phyloP scores from a whole-genome alignment of 2,113 vertebrate species.

The Brachionichthys hirsutus region DNA sequence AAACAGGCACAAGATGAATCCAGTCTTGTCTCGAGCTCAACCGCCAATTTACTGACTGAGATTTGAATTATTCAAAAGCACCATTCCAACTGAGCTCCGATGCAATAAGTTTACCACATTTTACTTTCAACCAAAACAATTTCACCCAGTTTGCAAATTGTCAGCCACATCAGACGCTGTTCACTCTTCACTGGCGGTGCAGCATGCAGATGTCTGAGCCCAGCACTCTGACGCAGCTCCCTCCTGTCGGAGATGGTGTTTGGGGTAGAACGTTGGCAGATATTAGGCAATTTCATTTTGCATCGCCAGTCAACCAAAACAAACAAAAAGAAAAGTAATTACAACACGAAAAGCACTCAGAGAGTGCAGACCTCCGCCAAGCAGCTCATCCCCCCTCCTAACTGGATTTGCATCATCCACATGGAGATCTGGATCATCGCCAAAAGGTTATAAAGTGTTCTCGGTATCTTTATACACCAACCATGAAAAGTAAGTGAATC shows the following conservation, averaged over 20 bases:
- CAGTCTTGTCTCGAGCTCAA: constrained; percentile 1
- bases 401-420: no score
- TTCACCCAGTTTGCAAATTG: constrained; percentile 19
- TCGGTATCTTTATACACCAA: no score
- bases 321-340: constrained; percentile 46
- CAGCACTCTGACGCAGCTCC: constrained; percentile 2
- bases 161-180: constrained; percentile 15
- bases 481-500: no score
- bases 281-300: constrained; percentile 50
- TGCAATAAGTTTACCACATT: constrained; percentile 14
- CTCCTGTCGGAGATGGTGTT: constrained; percentile 21
- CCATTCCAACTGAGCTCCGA: constrained; percentile 15
- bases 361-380: no score
- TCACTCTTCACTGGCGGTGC: constrained; percentile 22
- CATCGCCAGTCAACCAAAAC: constrained; percentile 58
- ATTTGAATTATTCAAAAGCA: constrained; percentile 40
- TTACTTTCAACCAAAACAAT: constrained; percentile 18
- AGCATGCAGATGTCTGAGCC: constrained; percentile 9
- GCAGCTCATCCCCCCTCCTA: no score
- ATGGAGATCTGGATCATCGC: no score
- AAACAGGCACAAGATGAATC: background rate
- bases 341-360: no score
- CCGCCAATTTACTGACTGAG: constrained; percentile 10
- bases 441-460: no score
- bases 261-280: constrained; percentile 31